Evolutionary conservation across 1,140 invertebrate genomes (phyloP), one percentile per base, ranked within the genome.

Genomic region (Mamestra configurata): DNA sequence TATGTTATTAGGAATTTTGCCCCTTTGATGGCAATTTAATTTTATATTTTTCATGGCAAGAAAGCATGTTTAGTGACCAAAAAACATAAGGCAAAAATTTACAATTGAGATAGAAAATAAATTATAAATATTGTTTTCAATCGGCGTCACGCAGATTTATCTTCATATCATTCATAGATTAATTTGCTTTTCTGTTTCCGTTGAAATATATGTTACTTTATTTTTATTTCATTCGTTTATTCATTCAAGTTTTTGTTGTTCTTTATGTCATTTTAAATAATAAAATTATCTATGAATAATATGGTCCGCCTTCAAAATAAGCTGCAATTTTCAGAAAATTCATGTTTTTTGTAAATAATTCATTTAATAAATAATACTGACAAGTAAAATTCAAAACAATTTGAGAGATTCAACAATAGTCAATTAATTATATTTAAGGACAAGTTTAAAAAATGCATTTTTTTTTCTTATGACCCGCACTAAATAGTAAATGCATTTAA

Each of bases 351-450:
- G 22, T 49, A 22, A 24, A 24, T 46, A 70, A 43, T 24, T 55
- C 20, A 55, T 55, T 13, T 11, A 55, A 24, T 55, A 55, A 55
- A 27, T 55, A 55, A 55, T 55, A 55, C 53, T 55, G 22, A 24
- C 53, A 24, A 55, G n/a, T 24, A 22, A 53, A 22, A 20, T 22
- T 46, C 43, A 46, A 55, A 24, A 13, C 4, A 11, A 13, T 55
- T 24, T 4, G 20, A 24, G 53, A 55, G 53, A 55, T 55, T 55
- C 53, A 55, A 55, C 53, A 55, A 55, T 55, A 55, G 20, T 55
- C 51, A 7, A 55, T 55, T 24, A 55, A 55, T 55, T 55, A 22
- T 55, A 55, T 24, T 55, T 11, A 22, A 24, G 53, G 53, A 55
- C 53, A 55, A 55, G 53, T 55, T 55, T 8, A 24, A 24, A 55